Conservation (phyloP, 2,113 vertebrate genomes). For the Dasyprocta punctata region DNA sequence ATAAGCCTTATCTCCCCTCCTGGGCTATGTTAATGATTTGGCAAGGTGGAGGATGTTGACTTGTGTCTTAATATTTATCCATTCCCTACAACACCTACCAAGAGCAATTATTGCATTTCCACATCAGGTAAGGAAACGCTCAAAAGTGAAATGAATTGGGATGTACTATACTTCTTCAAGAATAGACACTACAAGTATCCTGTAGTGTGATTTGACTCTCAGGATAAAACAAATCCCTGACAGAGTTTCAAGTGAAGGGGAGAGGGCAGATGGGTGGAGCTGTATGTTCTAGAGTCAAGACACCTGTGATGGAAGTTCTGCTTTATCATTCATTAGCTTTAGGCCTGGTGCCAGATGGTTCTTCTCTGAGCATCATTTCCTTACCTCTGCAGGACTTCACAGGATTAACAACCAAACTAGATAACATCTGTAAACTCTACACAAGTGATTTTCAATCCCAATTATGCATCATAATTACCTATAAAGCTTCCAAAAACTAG, state of each 20-base stretch:
- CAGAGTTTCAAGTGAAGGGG: background rate
- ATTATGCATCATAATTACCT: conserved; percentile 16
- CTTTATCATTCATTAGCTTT: background rate
- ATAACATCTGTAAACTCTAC: background rate
- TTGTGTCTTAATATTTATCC: background rate
- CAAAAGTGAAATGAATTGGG: conserved; percentile 11
- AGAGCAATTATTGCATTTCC: conserved; percentile 37
- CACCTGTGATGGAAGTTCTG: background rate
- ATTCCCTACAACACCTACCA: background rate
- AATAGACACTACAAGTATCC: background rate
- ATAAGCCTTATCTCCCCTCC: background rate
- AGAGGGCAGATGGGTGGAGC: background rate
- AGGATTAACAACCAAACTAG: conserved; percentile 20
- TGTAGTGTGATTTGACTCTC: background rate
- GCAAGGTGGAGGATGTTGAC: background rate
- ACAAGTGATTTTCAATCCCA: conserved; percentile 23
- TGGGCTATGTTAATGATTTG: background rate
- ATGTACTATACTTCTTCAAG: background rate
- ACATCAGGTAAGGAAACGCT: conserved; percentile 30
- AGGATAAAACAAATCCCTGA: background rate
- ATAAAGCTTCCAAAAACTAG: conserved; percentile 27
- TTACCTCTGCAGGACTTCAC: background rate
- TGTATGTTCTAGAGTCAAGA: background rate
- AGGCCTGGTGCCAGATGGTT: background rate
- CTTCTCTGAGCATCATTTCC: conserved; percentile 53